These are phyloP conservation scores for Mesorhabditis sp. DNA, from an alignment of 2,888 invertebrate species.

Conservation along the genomic window DNA sequence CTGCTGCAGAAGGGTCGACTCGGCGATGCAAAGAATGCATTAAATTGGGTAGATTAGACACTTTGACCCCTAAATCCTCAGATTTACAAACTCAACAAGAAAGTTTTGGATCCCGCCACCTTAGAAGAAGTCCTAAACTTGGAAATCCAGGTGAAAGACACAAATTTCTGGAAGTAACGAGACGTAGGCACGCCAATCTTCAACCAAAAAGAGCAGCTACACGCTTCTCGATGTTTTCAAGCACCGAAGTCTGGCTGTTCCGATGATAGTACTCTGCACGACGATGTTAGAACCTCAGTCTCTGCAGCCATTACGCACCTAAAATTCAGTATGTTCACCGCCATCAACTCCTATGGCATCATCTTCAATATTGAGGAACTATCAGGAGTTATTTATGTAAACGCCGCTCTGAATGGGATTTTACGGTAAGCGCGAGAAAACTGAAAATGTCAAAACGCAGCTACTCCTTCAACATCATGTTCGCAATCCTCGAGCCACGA, in stretches of 20 bases:
- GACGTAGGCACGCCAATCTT: neutral
- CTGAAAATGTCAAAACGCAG: neutral
- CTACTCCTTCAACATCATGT: slow-evolving; percentile 1
- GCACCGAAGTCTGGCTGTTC: neutral
- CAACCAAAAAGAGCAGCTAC: neutral
- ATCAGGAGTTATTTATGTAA: neutral
- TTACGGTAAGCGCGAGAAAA: neutral
- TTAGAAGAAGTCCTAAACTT: no score
- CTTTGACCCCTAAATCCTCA: neutral
- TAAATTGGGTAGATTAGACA: neutral
- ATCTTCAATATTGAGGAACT: slow-evolving; percentile 5
- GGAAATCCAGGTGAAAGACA: no score
- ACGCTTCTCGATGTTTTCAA: neutral
- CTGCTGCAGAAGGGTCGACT: slow-evolving; percentile 2
- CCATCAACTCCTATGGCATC: slow-evolving; percentile 1
- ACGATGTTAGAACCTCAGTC: neutral
- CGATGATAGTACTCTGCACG: neutral
- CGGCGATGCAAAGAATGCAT: neutral
- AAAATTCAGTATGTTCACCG: neutral
- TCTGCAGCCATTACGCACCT: no score
- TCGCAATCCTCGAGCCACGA: slow-evolving; percentile 5
- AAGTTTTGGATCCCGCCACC: neutral
- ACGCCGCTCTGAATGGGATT: neutral
- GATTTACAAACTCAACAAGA: slow-evolving; percentile 3
- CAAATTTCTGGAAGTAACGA: no score